phyloP scores from a whole-genome alignment of 2,113 vertebrate species.

The Mus musculus region GRCm39 chr8:9508001-9508500 shows the following conservation, averaged over 20 bases:
- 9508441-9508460: neutral
- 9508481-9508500: neutral
- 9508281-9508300: neutral
- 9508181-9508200: neutral
- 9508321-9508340: neutral
- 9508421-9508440: neutral
- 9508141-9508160: too few relatives aligned
- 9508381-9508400: neutral
- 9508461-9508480: neutral
- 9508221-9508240: neutral
- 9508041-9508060: neutral
- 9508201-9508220: neutral
- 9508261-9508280: neutral
- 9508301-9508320: neutral
- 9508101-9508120: neutral
- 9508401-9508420: neutral
- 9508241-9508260: neutral
- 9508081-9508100: neutral
- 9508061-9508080: neutral
- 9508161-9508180: neutral
- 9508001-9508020: neutral
- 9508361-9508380: neutral
- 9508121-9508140: neutral
- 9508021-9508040: neutral
- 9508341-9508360: neutral